These are phyloP conservation scores for Pandion haliaetus DNA, from an alignment of 2,113 vertebrate genomes.

Conservation along the genomic window DNA sequence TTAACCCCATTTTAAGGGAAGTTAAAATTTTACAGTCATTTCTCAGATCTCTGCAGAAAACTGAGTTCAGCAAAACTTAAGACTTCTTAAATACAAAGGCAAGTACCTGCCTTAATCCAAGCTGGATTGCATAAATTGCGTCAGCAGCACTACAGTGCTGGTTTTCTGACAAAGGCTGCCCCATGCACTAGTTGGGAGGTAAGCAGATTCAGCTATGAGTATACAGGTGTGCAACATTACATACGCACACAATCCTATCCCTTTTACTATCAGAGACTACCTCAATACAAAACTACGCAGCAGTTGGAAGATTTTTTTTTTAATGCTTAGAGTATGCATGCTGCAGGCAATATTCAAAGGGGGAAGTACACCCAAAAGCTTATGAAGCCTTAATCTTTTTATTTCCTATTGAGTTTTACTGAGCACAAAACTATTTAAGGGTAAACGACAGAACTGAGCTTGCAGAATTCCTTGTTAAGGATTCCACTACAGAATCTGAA, in stretches of 20 bases:
- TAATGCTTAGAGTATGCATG: not conserved
- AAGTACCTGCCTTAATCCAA: not conserved
- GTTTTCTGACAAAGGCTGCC: not conserved
- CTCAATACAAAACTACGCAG: not conserved
- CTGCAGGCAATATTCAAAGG: not conserved
- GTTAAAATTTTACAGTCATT: not conserved
- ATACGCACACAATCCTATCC: not conserved
- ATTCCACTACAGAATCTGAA: not conserved
- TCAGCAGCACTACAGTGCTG: not conserved
- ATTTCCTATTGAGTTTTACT: not conserved
- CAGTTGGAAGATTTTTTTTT: not conserved
- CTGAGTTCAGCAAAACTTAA: not conserved
- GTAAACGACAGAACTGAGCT: not conserved
- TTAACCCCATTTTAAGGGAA: not conserved
- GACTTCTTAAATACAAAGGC: not conserved
- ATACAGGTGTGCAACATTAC: not conserved
- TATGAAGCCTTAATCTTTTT: not conserved
- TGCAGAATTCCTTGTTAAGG: not conserved
- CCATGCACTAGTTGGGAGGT: too few species aligned
- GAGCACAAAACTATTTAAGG: not conserved
- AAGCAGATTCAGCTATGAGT: not conserved
- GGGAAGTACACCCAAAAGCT: not conserved
- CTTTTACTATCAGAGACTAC: not conserved
- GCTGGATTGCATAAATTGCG: rapidly evolving
- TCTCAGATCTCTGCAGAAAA: not conserved